Evolutionary conservation across 2,113 vertebrate species (phyloP).

Genomic region (Triplophysa siluroides): DNA sequence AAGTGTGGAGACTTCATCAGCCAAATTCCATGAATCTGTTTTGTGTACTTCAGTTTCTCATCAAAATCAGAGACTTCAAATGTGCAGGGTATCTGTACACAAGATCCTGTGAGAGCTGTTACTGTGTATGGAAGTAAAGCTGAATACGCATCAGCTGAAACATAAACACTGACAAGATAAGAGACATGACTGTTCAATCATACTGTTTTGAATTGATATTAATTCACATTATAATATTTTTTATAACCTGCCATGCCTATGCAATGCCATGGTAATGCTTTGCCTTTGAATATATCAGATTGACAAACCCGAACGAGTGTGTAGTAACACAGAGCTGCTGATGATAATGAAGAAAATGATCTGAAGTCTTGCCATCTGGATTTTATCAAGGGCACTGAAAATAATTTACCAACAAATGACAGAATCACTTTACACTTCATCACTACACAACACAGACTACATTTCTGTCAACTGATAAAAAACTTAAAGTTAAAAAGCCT

Average conservation of each 20-base stretch:
- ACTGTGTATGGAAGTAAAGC: conserved; percentile 11
- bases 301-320: not conserved
- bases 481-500: no score
- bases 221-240: no score
- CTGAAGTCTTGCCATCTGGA: not conserved
- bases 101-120: conserved; percentile 58
- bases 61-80: not conserved
- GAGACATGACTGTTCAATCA: no score
- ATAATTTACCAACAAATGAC: no score
- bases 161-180: not conserved
- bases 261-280: not conserved
- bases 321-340: conserved; percentile 7
- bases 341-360: not conserved
- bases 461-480: no score
- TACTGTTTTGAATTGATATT: no score
- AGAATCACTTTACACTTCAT: no score
- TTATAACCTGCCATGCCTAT: not conserved
- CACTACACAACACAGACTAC: no score
- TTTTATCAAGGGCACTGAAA: no score
- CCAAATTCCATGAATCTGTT: conserved; percentile 12
- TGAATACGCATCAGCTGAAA: not conserved
- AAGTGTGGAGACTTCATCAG: not conserved
- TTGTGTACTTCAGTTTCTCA: fast-evolving
- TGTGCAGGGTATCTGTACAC: conserved; percentile 59
- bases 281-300: not conserved